These are phyloP conservation scores for Megaceryle alcyon DNA, from an alignment of 2,797 vertebrate genomes.

Conservation along the genomic window DNA sequence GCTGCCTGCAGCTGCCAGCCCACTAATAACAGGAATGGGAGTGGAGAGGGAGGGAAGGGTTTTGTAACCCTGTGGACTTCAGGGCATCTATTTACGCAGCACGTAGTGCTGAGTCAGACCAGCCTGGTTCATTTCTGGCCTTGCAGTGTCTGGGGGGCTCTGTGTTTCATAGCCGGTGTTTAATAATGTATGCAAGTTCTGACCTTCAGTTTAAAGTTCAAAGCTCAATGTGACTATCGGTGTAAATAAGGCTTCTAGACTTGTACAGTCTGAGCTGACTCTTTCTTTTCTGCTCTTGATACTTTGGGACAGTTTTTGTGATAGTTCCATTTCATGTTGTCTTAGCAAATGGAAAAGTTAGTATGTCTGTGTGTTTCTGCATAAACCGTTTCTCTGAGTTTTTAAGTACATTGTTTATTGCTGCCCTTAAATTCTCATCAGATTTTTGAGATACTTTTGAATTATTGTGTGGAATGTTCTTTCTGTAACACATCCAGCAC, in stretches of 20 bases:
- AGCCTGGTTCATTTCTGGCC: background rate
- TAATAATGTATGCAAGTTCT: background rate
- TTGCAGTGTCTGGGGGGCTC: accelerated
- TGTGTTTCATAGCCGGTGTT: accelerated
- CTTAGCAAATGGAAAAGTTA: background rate
- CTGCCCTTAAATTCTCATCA: background rate
- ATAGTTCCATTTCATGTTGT: background rate
- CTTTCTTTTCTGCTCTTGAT: background rate
- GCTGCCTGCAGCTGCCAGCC: background rate
- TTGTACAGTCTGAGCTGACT: background rate
- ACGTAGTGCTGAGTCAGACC: background rate
- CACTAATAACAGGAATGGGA: background rate
- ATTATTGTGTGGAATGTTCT: background rate
- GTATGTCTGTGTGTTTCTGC: background rate
- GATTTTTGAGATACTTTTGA: background rate
- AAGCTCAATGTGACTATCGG: accelerated
- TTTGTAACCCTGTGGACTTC: background rate
- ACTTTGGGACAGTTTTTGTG: background rate
- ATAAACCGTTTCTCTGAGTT: background rate
- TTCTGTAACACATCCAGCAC: background rate
- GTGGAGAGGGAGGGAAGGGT: background rate
- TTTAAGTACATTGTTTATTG: background rate
- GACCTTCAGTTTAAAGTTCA: background rate
- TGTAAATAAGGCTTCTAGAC: background rate
- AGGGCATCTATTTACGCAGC: background rate